Conservation (phyloP, 2,113 vertebrate genomes). For the Hucho hucho region DNA sequence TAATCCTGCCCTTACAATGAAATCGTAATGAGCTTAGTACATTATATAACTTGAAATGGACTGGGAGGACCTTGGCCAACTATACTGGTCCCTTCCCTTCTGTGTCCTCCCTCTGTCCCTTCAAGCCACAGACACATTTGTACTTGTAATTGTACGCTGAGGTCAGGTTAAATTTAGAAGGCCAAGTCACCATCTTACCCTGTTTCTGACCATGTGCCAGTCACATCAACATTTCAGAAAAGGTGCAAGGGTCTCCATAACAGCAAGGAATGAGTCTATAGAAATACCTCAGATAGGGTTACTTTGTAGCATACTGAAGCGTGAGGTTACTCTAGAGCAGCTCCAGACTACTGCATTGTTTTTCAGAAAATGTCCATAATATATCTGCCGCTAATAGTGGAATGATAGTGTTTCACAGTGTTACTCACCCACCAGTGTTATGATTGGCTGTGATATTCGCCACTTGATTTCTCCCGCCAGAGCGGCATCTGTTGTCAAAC, state of each 20-base stretch:
- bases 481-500: too few relatives aligned
- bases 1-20: too few relatives aligned
- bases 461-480: too few relatives aligned
- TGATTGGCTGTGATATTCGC: too few relatives aligned
- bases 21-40: background rate
- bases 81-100: background rate
- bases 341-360: background rate
- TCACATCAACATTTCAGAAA: conserved; percentile 2
- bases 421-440: too few relatives aligned
- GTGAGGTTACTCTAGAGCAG: background rate
- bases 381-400: too few relatives aligned
- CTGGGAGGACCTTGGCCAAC: background rate
- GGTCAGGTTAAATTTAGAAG: conserved; percentile 4
- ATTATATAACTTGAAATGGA: background rate
- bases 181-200: conserved; percentile 3
- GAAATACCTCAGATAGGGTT: background rate
- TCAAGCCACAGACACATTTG: background rate
- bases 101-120: background rate
- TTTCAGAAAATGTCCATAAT: too few relatives aligned
- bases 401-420: too few relatives aligned
- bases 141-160: background rate
- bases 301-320: background rate
- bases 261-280: background rate
- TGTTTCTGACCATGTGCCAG: background rate
- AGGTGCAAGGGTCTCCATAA: background rate